These are phyloP conservation scores for Nothura maculosa DNA, from an alignment of 2,797 vertebrate genomes.

Conservation along the genomic window DNA sequence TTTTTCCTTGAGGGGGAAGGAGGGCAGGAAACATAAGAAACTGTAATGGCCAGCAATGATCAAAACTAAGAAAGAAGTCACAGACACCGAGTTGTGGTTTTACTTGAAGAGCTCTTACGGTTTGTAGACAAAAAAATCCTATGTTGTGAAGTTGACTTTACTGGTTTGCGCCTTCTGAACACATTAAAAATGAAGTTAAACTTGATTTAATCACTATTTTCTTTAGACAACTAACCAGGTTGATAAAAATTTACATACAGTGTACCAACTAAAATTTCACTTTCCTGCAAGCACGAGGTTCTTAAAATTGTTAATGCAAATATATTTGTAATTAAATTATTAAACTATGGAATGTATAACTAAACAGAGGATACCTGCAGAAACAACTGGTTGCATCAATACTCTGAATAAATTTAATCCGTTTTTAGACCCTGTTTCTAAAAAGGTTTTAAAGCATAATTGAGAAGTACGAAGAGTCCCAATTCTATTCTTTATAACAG, in stretches of 20 bases:
- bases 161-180: conserved; percentile 65
- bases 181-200: conserved; percentile 68
- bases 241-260: conserved; percentile 71
- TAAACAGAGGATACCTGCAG: conserved; percentile 78
- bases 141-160: conserved; percentile 62
- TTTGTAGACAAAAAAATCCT: conserved; percentile 34
- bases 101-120: conserved; percentile 74
- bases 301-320: conserved; percentile 67
- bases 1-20: conserved; percentile 73
- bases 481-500: conserved; percentile 69
- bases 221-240: conserved; percentile 51
- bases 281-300: conserved; percentile 57
- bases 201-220: conserved; percentile 64
- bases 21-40: conserved; percentile 47
- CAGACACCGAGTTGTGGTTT: conserved; percentile 74
- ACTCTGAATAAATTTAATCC: conserved; percentile 84
- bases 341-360: conserved; percentile 82
- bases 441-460: conserved; percentile 70
- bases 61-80: conserved; percentile 71
- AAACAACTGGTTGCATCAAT: conserved; percentile 83
- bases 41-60: conserved; percentile 76
- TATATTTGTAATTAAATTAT: conserved; percentile 75
- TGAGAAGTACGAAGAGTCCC: conserved; percentile 49
- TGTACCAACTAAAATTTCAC: conserved; percentile 69
- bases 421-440: conserved; percentile 75